Percentiles rank a stretch among this genome's conserved stretches.
Evolutionary conservation across 1,140 invertebrate genomes (phyloP).

Genomic region (Conopomorpha cramerella): DNA sequence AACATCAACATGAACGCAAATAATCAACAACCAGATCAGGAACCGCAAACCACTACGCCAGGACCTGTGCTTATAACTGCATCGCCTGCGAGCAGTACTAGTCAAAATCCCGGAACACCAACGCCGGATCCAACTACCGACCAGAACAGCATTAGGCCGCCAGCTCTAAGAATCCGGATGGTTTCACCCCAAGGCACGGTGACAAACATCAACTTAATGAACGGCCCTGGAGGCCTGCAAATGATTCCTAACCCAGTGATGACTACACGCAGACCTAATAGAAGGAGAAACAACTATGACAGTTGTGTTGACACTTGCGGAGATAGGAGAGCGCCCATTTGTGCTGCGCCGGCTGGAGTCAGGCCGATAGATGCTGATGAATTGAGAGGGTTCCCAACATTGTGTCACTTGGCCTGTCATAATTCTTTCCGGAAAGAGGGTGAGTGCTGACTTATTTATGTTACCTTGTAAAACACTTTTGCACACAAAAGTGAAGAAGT

Average conservation of each 20-base stretch:
- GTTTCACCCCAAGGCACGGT: conserved; percentile 23
- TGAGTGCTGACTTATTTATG: conserved; percentile 18
- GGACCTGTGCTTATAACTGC: too few species aligned
- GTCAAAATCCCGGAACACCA: too few species aligned
- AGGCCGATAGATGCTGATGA: conserved; percentile 24
- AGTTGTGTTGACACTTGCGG: conserved; percentile 30
- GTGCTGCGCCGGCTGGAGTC: conserved; percentile 21
- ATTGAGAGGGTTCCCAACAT: conserved; percentile 39
- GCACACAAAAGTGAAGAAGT: too few species aligned
- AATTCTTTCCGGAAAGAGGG: conserved; percentile 39
- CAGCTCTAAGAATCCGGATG: conserved; percentile 21
- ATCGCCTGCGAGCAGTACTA: too few species aligned
- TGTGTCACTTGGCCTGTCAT: conserved; percentile 46
- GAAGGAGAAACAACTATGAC: conserved; percentile 28
- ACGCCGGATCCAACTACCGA: too few species aligned
- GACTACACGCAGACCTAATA: conserved; percentile 17
- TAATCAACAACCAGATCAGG: not conserved
- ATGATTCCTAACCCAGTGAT: too few species aligned
- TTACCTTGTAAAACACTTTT: too few species aligned
- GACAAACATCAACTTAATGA: conserved; percentile 30
- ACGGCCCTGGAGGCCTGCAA: too few species aligned
- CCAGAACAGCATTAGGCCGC: not conserved
- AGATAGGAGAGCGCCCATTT: conserved; percentile 29
- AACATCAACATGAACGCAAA: too few species aligned
- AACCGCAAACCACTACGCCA: not conserved